These are phyloP conservation scores for Takifugu flavidus DNA, from an alignment of 2,113 vertebrate genomes.

Conservation along the genomic window DNA sequence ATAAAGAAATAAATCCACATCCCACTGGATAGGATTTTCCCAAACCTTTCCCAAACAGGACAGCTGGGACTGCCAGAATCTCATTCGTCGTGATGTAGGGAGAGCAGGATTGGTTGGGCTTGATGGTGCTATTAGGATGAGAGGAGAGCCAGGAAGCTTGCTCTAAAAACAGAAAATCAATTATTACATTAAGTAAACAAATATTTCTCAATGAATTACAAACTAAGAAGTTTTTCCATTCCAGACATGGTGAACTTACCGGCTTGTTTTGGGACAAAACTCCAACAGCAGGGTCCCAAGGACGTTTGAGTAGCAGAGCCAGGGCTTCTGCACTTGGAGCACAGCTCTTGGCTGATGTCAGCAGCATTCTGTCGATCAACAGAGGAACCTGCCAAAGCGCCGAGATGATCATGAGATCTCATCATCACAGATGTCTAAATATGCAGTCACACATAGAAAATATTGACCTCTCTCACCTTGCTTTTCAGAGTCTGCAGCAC, in stretches of 20 bases:
- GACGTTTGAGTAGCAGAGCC: constrained; percentile 91
- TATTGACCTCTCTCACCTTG: constrained; percentile 73
- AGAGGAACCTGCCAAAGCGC: constrained; percentile 81
- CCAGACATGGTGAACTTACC: constrained; percentile 67
- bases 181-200: not conserved
- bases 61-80: constrained; percentile 98
- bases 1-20: too few relatives aligned
- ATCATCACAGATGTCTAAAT: not conserved
- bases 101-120: constrained; percentile 85
- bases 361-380: constrained; percentile 94
- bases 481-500: constrained; percentile 96
- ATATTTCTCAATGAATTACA: not conserved
- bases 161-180: constrained; percentile 70
- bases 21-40: not conserved
- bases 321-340: constrained; percentile 90
- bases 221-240: not conserved
- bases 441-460: not conserved
- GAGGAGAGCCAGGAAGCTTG: constrained; percentile 92
- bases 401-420: not conserved
- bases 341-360: constrained; percentile 85
- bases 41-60: constrained; percentile 93
- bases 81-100: constrained; percentile 87
- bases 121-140: constrained; percentile 91
- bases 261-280: constrained; percentile 97
- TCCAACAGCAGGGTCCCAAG: constrained; percentile 96